Conservation (phyloP, 2,888 invertebrate species). For the Iphiclides podalirius region DNA sequence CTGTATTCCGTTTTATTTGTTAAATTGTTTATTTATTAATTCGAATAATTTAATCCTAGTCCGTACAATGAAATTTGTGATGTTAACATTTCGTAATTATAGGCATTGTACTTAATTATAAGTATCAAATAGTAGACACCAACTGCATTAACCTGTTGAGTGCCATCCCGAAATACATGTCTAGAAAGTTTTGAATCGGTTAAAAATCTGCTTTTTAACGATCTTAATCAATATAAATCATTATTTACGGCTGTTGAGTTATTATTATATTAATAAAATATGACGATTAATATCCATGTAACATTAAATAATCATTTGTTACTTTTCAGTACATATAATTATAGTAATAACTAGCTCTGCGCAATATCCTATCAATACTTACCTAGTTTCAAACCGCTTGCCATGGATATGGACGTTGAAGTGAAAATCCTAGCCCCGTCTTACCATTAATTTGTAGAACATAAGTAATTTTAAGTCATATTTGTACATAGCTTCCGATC, state of each 20-base stretch:
- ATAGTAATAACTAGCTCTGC: neutral
- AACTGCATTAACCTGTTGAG: conserved; percentile 19
- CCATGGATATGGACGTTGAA: conserved; percentile 34
- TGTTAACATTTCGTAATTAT: conserved; percentile 37
- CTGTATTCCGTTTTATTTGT: conserved; percentile 47
- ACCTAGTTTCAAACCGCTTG: conserved; percentile 31
- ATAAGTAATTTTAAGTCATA: conserved; percentile 26
- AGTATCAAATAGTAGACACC: conserved; percentile 9
- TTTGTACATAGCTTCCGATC: conserved; percentile 35
- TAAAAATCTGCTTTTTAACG: too few relatives aligned
- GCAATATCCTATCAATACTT: neutral
- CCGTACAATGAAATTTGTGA: conserved; percentile 41
- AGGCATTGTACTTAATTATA: conserved; percentile 34
- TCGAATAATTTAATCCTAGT: conserved; percentile 47
- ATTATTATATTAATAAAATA: too few relatives aligned
- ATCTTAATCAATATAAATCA: too few relatives aligned
- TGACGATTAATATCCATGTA: too few relatives aligned
- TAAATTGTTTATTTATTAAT: conserved; percentile 50
- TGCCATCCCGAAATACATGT: conserved; percentile 24
- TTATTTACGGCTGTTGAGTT: neutral
- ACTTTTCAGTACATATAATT: too few relatives aligned
- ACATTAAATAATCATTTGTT: too few relatives aligned
- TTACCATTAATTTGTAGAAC: conserved; percentile 47
- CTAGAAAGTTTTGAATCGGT: conserved; percentile 15
- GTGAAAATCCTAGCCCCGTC: conserved; percentile 39